Conservation (phyloP, 2,113 vertebrate species). For the Triplophysa tibetana region DNA sequence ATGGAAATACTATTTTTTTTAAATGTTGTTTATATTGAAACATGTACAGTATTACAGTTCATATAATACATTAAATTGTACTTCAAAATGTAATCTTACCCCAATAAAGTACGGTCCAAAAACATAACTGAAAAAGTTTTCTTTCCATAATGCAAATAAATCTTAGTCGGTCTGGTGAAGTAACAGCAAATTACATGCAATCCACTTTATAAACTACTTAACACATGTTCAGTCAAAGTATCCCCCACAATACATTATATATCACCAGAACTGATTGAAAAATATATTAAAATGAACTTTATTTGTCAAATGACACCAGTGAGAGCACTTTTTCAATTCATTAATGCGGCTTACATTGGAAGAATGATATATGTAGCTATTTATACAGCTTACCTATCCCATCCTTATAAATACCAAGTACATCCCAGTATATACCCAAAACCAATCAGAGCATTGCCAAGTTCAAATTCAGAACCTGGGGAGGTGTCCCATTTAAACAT, state of each 20-base stretch:
- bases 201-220: too few relatives aligned
- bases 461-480: conserved; percentile 1
- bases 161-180: neutral
- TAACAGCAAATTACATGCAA: neutral
- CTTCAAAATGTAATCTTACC: conserved; percentile 30
- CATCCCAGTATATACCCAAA: neutral
- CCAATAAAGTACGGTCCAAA: conserved; percentile 23
- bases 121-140: neutral
- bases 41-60: neutral
- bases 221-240: too few relatives aligned
- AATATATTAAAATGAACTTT: neutral
- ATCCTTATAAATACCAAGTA: conserved; percentile 12
- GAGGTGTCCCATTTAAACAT: neutral
- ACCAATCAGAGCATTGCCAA: neutral
- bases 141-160: conserved; percentile 26
- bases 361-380: neutral
- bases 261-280: neutral
- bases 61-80: neutral
- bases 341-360: neutral
- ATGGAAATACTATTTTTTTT: too few relatives aligned
- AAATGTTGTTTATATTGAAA: too few relatives aligned
- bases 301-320: neutral
- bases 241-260: neutral
- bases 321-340: neutral
- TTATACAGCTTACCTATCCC: neutral